These are phyloP conservation scores for Manis pentadactyla DNA, from an alignment of 2,797 vertebrate species.

Conservation along the genomic window DNA sequence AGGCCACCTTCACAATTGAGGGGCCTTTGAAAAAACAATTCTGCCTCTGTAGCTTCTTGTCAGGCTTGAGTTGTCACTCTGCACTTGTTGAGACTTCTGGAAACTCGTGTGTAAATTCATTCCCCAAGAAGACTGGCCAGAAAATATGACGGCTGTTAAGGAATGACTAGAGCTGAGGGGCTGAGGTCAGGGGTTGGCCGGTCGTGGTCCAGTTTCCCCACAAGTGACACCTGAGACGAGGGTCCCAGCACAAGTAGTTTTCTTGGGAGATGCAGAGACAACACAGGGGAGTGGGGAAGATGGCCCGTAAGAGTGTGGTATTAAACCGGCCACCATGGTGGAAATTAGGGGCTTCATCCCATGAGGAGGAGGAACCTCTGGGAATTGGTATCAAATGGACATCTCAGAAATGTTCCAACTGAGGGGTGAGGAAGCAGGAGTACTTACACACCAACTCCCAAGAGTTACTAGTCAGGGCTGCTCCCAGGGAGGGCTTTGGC, in stretches of 20 bases:
- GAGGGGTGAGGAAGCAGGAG: background rate
- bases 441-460: background rate
- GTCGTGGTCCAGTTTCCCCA: background rate
- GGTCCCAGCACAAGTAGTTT: background rate
- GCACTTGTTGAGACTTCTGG: background rate
- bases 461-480: background rate
- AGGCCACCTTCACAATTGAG: fast-evolving
- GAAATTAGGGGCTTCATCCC: background rate
- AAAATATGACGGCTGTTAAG: background rate
- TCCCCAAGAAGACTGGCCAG: background rate
- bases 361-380: background rate
- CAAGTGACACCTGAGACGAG: background rate
- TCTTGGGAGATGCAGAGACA: background rate
- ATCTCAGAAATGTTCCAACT: background rate
- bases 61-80: background rate
- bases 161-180: background rate
- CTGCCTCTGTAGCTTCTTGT: background rate
- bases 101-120: background rate
- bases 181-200: background rate
- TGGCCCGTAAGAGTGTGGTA: background rate
- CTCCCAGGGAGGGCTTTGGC: background rate
- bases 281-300: background rate
- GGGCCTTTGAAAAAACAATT: background rate
- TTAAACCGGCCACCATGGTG: background rate
- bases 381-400: background rate